Conservation (phyloP, 1,140 invertebrate genomes). For the Achroia grisella region DNA sequence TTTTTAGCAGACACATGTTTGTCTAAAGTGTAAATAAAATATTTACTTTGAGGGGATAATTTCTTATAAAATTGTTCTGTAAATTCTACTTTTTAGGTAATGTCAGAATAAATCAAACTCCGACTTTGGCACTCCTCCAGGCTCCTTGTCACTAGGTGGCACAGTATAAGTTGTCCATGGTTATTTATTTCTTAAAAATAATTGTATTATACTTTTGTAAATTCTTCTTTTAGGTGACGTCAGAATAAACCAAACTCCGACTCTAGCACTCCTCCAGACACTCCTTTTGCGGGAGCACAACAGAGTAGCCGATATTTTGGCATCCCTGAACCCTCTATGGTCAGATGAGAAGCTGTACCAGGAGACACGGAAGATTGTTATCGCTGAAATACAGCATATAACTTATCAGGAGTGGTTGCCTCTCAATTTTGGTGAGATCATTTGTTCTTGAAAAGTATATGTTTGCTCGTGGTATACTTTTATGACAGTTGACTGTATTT, state of each 20-base stretch:
- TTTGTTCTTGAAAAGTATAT: neutral
- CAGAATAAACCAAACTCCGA: slow-evolving; percentile 83
- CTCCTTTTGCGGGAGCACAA: slow-evolving; percentile 80
- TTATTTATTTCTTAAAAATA: too few relatives aligned
- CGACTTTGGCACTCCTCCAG: slow-evolving; percentile 79
- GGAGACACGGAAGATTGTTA: slow-evolving; percentile 85
- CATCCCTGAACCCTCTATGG: slow-evolving; percentile 79
- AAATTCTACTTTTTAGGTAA: slow-evolving; percentile 74
- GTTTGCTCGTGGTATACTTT: neutral
- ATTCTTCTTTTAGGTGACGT: slow-evolving; percentile 74
- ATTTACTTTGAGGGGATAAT: too few relatives aligned
- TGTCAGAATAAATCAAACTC: slow-evolving; percentile 81
- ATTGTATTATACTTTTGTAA: too few relatives aligned
- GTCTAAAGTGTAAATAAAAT: too few relatives aligned
- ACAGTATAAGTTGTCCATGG: too few relatives aligned
- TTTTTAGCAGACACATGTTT: too few relatives aligned
- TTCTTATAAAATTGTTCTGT: too few relatives aligned
- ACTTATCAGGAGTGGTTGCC: slow-evolving; percentile 81
- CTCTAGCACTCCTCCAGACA: slow-evolving; percentile 77
- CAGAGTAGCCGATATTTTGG: slow-evolving; percentile 78
- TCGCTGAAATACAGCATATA: slow-evolving; percentile 88
- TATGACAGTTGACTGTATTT: neutral
- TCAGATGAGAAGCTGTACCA: slow-evolving; percentile 84
- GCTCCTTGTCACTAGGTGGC: slow-evolving; percentile 59
- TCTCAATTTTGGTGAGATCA: slow-evolving; percentile 72